A percentile compares a stretch with the other conserved stretches of the same genome.
Conservation (phyloP, 2,888 invertebrate species). For the Choristoneura rosaceana region DNA sequence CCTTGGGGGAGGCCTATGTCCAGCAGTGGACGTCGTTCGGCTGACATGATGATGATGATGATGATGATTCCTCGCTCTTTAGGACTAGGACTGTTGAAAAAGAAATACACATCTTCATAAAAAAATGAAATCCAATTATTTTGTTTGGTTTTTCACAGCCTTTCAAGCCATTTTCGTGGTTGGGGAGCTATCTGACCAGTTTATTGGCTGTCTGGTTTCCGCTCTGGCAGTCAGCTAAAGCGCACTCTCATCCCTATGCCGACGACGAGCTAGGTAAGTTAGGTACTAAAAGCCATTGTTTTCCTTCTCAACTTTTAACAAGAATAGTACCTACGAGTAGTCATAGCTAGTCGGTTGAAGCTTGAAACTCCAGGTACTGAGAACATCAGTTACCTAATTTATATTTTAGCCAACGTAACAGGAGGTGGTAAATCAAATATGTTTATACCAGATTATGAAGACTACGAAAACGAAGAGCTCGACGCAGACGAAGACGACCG, state of each 20-base stretch:
- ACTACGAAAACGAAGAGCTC: conserved; percentile 75
- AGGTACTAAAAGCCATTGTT: background rate
- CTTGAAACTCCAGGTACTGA: background rate
- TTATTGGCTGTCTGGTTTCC: conserved; percentile 80
- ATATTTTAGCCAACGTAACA: background rate
- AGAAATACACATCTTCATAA: too few species aligned
- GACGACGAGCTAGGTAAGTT: conserved; percentile 82
- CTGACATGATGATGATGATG: too few species aligned
- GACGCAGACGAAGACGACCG: conserved; percentile 69
- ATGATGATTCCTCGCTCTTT: too few species aligned
- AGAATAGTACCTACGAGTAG: too few species aligned
- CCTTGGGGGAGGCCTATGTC: too few species aligned
- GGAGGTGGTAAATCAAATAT: background rate
- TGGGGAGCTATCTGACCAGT: conserved; percentile 83
- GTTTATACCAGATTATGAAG: conserved; percentile 70
- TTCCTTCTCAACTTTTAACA: background rate
- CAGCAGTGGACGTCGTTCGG: too few species aligned
- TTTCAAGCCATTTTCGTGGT: conserved; percentile 82
- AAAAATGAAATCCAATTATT: background rate
- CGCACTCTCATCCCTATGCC: conserved; percentile 71
- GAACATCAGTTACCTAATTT: background rate
- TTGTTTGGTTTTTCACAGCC: conserved; percentile 70
- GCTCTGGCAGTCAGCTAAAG: conserved; percentile 72
- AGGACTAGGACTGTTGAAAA: too few species aligned
- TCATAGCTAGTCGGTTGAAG: too few species aligned